Evolutionary conservation across 2,888 invertebrate species (phyloP), one percentile per base, ranked within the genome.

Genomic region (Gonocerus acuteangulatus): DNA sequence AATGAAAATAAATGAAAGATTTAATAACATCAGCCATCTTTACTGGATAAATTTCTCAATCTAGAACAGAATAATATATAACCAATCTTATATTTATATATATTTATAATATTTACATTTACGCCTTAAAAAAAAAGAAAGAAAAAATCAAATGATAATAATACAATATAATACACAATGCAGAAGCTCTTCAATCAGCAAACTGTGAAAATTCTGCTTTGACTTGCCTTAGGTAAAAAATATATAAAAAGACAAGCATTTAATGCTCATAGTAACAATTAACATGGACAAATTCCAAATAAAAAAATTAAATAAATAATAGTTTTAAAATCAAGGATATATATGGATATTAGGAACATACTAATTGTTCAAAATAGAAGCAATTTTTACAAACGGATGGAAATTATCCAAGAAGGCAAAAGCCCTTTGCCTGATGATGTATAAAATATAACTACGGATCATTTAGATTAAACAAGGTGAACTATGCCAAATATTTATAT

Each of bases 21-120:
- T 27, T 27, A 27, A 6, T 27, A 27, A 51, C 27, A 51, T 51
- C 51, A 34, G 51, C 51, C 6, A 34, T 51, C 34, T 34, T 51
- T 51, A 16, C n/a, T 51, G 32, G n/a, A 51, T 51, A 34, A 51
- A 34, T 19, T 51, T 34, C 34, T 51, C 49, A 27, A 11, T 32
- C 51, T 51, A 51, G 32, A 51, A 51, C 34, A 51, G 32, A 51
- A 51, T 47, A 22, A 47, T n/a, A n/a, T 51, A 51, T 34, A 51
- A 51, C 7, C 51, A 34, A 19, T 34, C 32, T 34, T 19, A 19
- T 51, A 51, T 51, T 19, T 51, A 19, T 51, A 51, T 51, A 18
- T 51, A 34, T 51, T 34, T 42, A 42, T 42, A 51, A 51, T 51
- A 51, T 51, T 19, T 51, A 51, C 51, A 51, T 19, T 51, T 36